Percentiles rank a stretch among this genome's conserved stretches.
Evolutionary conservation across 2,797 vertebrate genomes (phyloP).

Genomic region (Erethizon dorsatum): DNA sequence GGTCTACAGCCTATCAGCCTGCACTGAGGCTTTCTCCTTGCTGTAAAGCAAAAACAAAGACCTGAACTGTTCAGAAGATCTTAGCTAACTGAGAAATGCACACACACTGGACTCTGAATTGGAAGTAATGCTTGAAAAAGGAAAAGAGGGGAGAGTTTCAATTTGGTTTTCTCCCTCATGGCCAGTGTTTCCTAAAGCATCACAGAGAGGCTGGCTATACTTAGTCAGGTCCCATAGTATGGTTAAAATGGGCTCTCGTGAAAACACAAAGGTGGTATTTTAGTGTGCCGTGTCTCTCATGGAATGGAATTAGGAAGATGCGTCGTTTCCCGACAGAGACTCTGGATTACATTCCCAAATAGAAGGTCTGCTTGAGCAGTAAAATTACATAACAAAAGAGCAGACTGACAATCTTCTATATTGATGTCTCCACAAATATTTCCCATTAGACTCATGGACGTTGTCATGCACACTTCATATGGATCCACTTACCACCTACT

Average conservation of each 20-base stretch:
- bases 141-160: slow-evolving; percentile 19
- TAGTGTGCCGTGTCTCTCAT: neutral
- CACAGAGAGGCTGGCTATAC: slow-evolving; percentile 12
- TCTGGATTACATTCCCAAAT: neutral
- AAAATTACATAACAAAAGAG: neutral
- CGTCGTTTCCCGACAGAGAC: slow-evolving; percentile 28
- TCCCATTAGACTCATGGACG: slow-evolving; percentile 30
- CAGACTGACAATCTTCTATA: neutral
- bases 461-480: neutral
- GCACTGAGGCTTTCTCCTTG: neutral
- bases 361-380: slow-evolving; percentile 27
- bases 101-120: neutral
- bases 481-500: neutral
- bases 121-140: neutral
- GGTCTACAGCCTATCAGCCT: neutral
- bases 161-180: neutral
- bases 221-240: slow-evolving; percentile 13
- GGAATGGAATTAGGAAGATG: slow-evolving; percentile 38
- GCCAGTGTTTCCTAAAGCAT: slow-evolving; percentile 49
- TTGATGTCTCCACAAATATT: slow-evolving; percentile 21
- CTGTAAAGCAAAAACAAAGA: slow-evolving; percentile 46
- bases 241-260: slow-evolving; percentile 51
- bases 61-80: neutral
- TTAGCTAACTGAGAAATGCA: slow-evolving; percentile 8
- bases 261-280: slow-evolving; percentile 48